These are phyloP conservation scores for Vulpes lagopus DNA, from an alignment of 2,113 vertebrate genomes.

Conservation along the genomic window DNA sequence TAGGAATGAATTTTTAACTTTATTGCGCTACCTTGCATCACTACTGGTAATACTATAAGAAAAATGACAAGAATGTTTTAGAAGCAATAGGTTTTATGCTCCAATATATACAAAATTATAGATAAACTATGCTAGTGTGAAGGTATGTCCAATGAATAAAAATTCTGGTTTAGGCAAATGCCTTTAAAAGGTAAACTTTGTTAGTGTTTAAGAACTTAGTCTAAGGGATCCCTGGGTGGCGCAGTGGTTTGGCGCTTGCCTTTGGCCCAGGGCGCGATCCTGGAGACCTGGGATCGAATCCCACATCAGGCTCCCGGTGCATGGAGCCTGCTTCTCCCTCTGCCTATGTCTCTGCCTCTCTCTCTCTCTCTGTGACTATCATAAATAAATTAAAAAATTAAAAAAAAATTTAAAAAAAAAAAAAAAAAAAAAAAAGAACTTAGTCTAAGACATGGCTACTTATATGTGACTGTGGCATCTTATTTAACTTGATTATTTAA, in stretches of 20 bases:
- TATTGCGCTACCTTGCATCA: background rate
- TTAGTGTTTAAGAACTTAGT: slow-evolving; percentile 39
- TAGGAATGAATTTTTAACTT: slow-evolving; percentile 43
- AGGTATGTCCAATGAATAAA: background rate
- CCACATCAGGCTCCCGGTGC: too few species aligned
- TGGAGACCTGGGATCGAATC: too few species aligned
- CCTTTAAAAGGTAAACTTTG: slow-evolving; percentile 43
- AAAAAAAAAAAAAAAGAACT: too few species aligned
- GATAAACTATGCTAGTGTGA: background rate
- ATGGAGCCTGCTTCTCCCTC: too few species aligned
- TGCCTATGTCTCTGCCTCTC: too few species aligned
- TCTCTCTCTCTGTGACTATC: too few species aligned
- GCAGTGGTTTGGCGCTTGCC: too few species aligned
- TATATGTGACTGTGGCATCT: slow-evolving; percentile 3
- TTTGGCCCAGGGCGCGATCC: too few species aligned
- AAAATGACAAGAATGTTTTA: slow-evolving; percentile 11
- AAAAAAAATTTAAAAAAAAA: too few species aligned
- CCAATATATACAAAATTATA: background rate
- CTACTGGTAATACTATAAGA: background rate
- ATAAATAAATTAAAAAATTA: too few species aligned
- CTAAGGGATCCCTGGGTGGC: too few species aligned
- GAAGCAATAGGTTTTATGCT: slow-evolving; percentile 27
- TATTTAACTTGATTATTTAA: slow-evolving; percentile 39
- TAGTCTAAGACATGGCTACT: background rate
- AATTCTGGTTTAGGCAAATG: background rate